Evolutionary conservation across 2,113 vertebrate genomes (phyloP).

Genomic region (Gila orcuttii): DNA sequence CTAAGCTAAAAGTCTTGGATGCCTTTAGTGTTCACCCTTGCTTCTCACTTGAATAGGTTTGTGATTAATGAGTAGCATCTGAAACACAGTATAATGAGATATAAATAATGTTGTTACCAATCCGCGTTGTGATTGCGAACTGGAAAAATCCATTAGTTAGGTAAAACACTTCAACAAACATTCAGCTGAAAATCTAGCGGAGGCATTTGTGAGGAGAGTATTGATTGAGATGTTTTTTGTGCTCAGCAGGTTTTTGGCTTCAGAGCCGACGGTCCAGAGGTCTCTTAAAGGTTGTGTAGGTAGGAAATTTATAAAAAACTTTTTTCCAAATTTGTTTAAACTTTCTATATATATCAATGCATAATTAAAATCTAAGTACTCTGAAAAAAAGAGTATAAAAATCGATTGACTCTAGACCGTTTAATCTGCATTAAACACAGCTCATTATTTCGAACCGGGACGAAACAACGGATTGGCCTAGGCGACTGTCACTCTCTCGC

Average conservation of each 20-base stretch:
- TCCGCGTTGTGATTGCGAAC: conserved; percentile 12
- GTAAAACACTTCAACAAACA: conserved; percentile 27
- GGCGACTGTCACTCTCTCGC: too few species aligned
- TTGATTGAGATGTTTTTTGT: conserved; percentile 44
- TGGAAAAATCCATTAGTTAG: conserved; percentile 24
- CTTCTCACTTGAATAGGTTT: conserved; percentile 24
- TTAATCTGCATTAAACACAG: too few species aligned
- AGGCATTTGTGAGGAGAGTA: conserved; percentile 31
- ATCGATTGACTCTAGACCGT: too few species aligned
- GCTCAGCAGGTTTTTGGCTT: conserved; percentile 41
- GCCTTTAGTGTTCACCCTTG: neutral
- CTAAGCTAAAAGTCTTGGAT: neutral
- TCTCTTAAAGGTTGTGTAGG: too few species aligned
- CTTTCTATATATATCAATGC: too few species aligned
- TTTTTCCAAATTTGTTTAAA: too few species aligned
- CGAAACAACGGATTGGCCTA: too few species aligned
- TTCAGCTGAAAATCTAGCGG: conserved; percentile 11
- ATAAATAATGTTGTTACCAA: conserved; percentile 25
- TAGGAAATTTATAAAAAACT: too few species aligned
- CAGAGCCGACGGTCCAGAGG: conserved; percentile 2
- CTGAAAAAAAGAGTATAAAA: too few species aligned
- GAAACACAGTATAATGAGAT: conserved; percentile 12
- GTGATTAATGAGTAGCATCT: conserved; percentile 21
- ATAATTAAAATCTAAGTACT: too few species aligned
- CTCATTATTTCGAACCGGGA: too few species aligned